Evolutionary conservation across 1,140 invertebrate genomes (phyloP).

Genomic region (Teleogryllus occipitalis): DNA sequence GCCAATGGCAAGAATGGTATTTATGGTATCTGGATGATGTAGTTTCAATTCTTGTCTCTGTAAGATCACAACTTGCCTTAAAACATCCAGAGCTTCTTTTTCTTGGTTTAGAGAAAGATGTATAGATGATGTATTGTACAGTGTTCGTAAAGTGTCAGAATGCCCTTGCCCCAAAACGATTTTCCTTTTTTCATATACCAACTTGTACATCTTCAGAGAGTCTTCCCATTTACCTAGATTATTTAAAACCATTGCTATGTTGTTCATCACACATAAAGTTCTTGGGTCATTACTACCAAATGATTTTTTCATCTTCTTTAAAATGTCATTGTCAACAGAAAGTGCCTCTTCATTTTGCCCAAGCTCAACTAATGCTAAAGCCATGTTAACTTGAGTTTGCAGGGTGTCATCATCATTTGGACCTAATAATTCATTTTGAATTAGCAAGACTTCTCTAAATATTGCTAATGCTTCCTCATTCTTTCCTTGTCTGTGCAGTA

Average conservation of each 20-base stretch:
- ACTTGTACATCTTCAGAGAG: slow-evolving; percentile 26
- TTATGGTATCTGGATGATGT: neutral
- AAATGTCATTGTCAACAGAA: slow-evolving; percentile 26
- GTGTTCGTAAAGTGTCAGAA: slow-evolving; percentile 28
- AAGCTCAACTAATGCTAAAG: slow-evolving; percentile 25
- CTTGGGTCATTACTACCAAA: slow-evolving; percentile 27
- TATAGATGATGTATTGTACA: slow-evolving; percentile 12
- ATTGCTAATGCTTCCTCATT: slow-evolving; percentile 25
- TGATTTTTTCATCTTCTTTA: slow-evolving; percentile 24
- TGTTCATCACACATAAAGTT: slow-evolving; percentile 24
- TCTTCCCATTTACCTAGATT: slow-evolving; percentile 27
- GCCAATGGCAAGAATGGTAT: neutral
- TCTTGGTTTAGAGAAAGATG: neutral
- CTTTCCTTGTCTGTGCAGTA: slow-evolving; percentile 9
- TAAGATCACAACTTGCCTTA: neutral
- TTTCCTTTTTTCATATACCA: slow-evolving; percentile 26
- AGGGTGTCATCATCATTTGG: slow-evolving; percentile 27
- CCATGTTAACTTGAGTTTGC: slow-evolving; percentile 25
- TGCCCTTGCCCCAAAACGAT: slow-evolving; percentile 27
- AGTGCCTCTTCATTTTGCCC: slow-evolving; percentile 30
- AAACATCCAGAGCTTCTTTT: neutral
- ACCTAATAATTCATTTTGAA: slow-evolving; percentile 25
- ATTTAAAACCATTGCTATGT: slow-evolving; percentile 27
- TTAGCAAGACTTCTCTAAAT: slow-evolving; percentile 24
- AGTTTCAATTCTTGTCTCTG: neutral